phyloP scores from a whole-genome alignment of 2,888 invertebrate species.

The Thereva nobilitata region DNA sequence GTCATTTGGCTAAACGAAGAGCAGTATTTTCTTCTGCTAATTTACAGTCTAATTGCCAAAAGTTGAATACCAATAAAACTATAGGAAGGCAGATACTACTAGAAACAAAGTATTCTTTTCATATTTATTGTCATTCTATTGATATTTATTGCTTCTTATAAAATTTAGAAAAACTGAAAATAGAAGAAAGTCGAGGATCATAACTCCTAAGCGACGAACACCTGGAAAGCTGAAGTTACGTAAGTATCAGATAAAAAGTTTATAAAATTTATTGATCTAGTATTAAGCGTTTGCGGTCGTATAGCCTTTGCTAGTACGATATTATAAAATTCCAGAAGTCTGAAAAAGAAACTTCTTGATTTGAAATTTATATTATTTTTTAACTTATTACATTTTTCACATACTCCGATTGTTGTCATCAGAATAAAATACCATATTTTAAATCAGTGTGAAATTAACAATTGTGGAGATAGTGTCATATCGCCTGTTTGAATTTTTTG shows the following conservation, averaged over 20 bases:
- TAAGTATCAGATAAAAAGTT: slow-evolving; percentile 32
- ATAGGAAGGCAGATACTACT: slow-evolving; percentile 36
- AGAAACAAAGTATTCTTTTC: slow-evolving; percentile 38
- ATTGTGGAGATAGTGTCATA: too few relatives aligned
- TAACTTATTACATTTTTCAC: too few relatives aligned
- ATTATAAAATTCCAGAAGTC: too few relatives aligned
- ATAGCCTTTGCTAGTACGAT: not conserved
- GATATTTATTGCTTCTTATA: not conserved
- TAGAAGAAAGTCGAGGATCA: slow-evolving; percentile 22
- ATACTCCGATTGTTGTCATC: too few relatives aligned
- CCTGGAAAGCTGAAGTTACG: slow-evolving; percentile 59
- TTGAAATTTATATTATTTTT: too few relatives aligned
- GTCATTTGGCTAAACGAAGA: slow-evolving; percentile 74
- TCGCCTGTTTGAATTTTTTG: too few relatives aligned
- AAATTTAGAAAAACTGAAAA: slow-evolving; percentile 20
- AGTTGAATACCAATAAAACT: slow-evolving; percentile 32
- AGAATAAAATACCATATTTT: too few relatives aligned
- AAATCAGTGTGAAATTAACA: too few relatives aligned
- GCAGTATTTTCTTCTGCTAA: slow-evolving; percentile 76
- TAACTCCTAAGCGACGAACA: slow-evolving; percentile 61
- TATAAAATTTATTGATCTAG: slow-evolving; percentile 26
- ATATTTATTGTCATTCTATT: slow-evolving; percentile 47
- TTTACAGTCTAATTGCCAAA: slow-evolving; percentile 60
- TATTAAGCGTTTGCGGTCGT: not conserved
- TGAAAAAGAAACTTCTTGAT: too few relatives aligned